Evolutionary conservation across 2,888 invertebrate genomes (phyloP), one percentile per base, ranked within the genome.

Genomic region (Hydrotaea diabolus): DNA sequence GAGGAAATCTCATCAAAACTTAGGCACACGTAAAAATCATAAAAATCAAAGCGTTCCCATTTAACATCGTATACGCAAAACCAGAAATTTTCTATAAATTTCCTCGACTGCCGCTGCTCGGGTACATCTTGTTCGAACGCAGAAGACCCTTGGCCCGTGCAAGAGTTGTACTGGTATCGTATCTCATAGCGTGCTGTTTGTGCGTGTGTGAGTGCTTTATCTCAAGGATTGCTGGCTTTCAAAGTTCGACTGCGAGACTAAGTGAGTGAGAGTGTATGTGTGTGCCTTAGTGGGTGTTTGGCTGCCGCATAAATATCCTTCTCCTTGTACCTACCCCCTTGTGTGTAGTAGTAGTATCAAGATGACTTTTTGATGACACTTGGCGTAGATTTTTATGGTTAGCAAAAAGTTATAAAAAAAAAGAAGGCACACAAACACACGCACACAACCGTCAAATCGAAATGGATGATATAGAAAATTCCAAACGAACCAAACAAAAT

Each of bases 361-460:
- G 82, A 85, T 85, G 85, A 85, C 82, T 83, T 85, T 83, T 86
- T 87, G 86, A 86, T 86, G 87, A 85, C 85, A 87, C 80, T 87
- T 87, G 73, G 69, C 77, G 77, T 57, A 83, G 86, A 87, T 83
- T 87, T 87, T 87, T 85, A 86, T 85, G 82, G 64, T 39, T 75
- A 57, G 59, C 31, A 59, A 78, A 59, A 78, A 78, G 77, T 57
- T 76, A 43, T 78, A 75, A 75, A 80, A 59, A 77, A 31, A 39
- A 39, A 39, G 36, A 36, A 36, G 36, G 36, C 8, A 3, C 8
- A 39, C 5, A 57, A 39, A 11, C 23, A 62, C n/a, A n/a, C n/a
- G n/a, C n/a, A n/a, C n/a, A n/a, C n/a, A n/a, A n/a, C n/a, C n/a
- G n/a, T n/a, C n/a, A n/a, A n/a, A n/a, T n/a, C 31, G 15, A 31